Conservation (phyloP, 1,140 invertebrate species). For the Anadara kagoshimensis region DNA sequence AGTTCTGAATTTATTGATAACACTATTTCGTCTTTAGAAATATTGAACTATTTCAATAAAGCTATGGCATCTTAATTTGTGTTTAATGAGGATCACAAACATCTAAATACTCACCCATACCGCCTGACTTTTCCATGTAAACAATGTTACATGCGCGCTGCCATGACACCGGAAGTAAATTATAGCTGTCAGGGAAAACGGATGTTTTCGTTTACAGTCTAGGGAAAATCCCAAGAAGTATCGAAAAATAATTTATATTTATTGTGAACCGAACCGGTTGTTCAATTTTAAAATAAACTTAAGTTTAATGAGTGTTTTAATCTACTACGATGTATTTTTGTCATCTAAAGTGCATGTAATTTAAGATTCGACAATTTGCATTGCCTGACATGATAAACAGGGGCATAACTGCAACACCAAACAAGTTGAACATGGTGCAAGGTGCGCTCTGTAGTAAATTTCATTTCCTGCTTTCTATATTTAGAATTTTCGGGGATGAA, state of each 20-base stretch:
- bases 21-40: not conserved
- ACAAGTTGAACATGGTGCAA: too few species aligned
- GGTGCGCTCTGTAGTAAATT: not conserved
- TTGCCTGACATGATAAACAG: not conserved
- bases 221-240: conserved; percentile 15
- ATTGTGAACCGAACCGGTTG: not conserved
- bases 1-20: not conserved
- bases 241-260: not conserved
- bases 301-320: not conserved
- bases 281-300: not conserved
- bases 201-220: not conserved
- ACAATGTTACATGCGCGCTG: conserved; percentile 42
- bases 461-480: not conserved
- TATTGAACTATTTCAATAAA: conserved; percentile 5
- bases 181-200: conserved; percentile 3
- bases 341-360: not conserved
- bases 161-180: conserved; percentile 62
- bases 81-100: not conserved
- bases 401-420: not conserved
- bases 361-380: not conserved
- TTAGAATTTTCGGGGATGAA: not conserved
- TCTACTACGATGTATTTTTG: not conserved
- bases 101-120: conserved; percentile 1
- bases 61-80: not conserved
- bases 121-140: not conserved